phyloP scores from a whole-genome alignment of 2,797 vertebrate genomes.

The Eremophila alpestris region DNA sequence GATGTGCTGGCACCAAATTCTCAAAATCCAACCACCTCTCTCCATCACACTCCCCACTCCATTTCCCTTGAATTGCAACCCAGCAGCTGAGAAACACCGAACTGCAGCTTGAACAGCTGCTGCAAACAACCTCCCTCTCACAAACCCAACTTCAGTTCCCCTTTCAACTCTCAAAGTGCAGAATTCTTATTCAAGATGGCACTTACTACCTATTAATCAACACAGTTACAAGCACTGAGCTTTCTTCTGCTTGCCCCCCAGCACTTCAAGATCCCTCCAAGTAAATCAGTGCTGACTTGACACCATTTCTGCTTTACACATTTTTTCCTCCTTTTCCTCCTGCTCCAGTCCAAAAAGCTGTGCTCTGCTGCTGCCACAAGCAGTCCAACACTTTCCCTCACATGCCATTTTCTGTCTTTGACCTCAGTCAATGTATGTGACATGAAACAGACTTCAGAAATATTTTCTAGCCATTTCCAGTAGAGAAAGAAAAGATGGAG shows the following conservation, averaged over 20 bases:
- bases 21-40: background rate
- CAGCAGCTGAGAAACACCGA: background rate
- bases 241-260: background rate
- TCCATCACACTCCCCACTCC: fast-evolving
- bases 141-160: background rate
- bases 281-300: background rate
- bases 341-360: background rate
- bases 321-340: background rate
- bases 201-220: background rate
- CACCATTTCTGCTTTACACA: background rate
- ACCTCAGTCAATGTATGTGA: background rate
- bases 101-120: background rate
- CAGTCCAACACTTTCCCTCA: background rate
- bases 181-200: background rate
- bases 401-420: background rate
- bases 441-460: background rate
- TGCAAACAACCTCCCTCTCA: background rate
- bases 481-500: background rate
- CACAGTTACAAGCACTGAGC: background rate
- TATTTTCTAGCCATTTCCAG: background rate
- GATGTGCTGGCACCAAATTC: background rate
- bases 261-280: background rate
- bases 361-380: background rate
- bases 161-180: background rate
- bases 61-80: background rate